phyloP scores from a whole-genome alignment of 2,888 invertebrate species.

The Caenorhabditis becei region DNA sequence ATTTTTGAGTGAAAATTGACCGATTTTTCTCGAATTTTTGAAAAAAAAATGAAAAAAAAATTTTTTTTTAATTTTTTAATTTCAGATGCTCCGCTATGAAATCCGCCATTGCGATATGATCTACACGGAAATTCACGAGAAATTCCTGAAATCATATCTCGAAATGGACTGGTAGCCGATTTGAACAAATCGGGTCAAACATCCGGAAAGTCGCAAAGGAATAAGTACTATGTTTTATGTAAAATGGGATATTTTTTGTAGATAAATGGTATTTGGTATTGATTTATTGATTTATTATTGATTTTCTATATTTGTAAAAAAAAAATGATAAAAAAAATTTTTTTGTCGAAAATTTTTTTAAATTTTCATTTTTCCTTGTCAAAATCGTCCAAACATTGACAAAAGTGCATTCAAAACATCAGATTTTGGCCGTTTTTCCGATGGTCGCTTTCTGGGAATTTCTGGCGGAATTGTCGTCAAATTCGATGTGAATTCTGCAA shows the following conservation, averaged over 20 bases:
- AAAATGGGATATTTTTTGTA: not conserved
- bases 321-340: no score
- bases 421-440: conserved; percentile 36
- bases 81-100: conserved; percentile 76
- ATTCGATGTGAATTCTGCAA: conserved; percentile 24
- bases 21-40: no score
- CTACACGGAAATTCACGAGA: conserved; percentile 76
- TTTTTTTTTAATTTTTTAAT: no score
- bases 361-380: not conserved
- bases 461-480: conserved; percentile 4
- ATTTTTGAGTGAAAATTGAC: not conserved
- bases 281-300: not conserved
- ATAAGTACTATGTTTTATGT: not conserved
- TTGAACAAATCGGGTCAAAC: conserved; percentile 10
- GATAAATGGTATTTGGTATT: not conserved
- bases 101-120: conserved; percentile 76
- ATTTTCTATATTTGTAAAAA: not conserved
- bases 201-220: not conserved
- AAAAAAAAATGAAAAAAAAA: not conserved
- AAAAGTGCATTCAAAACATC: conserved; percentile 47
- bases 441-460: conserved; percentile 12
- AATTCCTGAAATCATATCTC: conserved; percentile 76
- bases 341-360: not conserved
- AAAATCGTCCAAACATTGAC: conserved; percentile 50
- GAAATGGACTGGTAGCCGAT: conserved; percentile 74